phyloP scores from a whole-genome alignment of 2,113 vertebrate species.

The Podilymbus podiceps region DNA sequence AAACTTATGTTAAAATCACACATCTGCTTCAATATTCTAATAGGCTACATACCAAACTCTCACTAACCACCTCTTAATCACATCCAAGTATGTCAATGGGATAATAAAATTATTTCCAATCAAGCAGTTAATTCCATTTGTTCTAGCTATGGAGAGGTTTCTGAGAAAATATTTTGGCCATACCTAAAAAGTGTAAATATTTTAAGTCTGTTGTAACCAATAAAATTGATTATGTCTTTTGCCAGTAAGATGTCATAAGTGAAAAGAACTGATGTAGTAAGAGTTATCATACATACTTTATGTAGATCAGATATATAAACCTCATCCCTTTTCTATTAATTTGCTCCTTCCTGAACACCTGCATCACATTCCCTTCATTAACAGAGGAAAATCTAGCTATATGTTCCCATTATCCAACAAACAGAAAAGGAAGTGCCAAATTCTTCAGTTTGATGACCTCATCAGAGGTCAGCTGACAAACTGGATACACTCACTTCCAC shows the following conservation, averaged over 20 bases:
- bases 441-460: not conserved
- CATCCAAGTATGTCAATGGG: not conserved
- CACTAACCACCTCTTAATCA: not conserved
- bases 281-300: not conserved
- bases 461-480: not conserved
- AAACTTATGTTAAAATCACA: not conserved
- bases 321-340: not conserved
- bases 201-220: not conserved
- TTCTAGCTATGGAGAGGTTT: not conserved
- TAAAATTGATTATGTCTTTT: not conserved
- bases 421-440: slow-evolving; percentile 6
- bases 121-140: not conserved
- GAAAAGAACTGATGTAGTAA: not conserved
- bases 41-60: not conserved
- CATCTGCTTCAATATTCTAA: not conserved
- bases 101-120: not conserved
- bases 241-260: not conserved
- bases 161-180: not conserved
- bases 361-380: not conserved
- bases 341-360: slow-evolving; percentile 18
- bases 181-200: not conserved
- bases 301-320: not conserved
- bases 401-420: not conserved
- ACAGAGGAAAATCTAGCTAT: not conserved
- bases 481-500: not conserved